These are phyloP conservation scores for Caenorhabditis sp. DNA, from an alignment of 2,888 invertebrate genomes.

Conservation along the genomic window DNA sequence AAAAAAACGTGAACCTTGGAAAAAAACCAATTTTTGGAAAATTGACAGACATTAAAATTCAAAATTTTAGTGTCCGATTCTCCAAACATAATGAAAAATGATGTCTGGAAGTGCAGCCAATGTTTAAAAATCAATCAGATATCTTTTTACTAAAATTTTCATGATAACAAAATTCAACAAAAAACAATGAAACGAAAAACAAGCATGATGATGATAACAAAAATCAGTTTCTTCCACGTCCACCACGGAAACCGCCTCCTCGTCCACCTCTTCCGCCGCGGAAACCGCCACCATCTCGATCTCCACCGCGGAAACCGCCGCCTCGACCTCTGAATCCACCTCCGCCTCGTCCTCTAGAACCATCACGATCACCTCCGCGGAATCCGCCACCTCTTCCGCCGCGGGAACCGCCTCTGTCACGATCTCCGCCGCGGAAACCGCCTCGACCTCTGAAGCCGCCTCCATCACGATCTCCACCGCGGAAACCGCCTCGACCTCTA, in stretches of 20 bases:
- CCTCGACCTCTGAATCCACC: slow-evolving; percentile 9
- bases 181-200: background rate
- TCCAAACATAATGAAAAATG: no score
- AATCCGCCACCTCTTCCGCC: slow-evolving; percentile 7
- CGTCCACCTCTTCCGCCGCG: background rate
- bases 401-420: background rate
- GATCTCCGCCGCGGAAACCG: slow-evolving; percentile 14
- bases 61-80: no score
- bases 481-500: slow-evolving; percentile 13
- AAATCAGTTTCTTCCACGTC: background rate
- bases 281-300: slow-evolving; percentile 4
- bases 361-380: slow-evolving; percentile 14
- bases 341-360: slow-evolving; percentile 8
- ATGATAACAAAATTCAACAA: slow-evolving; percentile 1
- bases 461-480: slow-evolving; percentile 16
- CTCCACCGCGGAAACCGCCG: background rate
- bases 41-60: no score
- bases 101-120: no score
- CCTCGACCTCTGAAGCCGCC: slow-evolving; percentile 17
- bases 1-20: no score
- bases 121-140: background rate
- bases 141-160: background rate
- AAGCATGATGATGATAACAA: background rate
- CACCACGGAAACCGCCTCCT: no score
- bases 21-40: no score